phyloP scores from a whole-genome alignment of 2,113 vertebrate species.

The Ochotona princeps region DNA sequence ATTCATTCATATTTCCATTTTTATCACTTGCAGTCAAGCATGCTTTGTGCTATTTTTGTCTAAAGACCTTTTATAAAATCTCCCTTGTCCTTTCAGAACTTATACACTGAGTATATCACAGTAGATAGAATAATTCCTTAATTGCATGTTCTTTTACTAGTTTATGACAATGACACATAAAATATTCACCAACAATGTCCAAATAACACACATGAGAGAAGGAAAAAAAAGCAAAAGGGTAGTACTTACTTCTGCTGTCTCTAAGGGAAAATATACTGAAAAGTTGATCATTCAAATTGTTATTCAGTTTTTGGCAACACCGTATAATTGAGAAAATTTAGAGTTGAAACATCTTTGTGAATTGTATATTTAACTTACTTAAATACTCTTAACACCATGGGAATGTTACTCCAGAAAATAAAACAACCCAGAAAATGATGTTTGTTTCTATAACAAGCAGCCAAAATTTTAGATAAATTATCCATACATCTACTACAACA shows the following conservation, averaged over 20 bases:
- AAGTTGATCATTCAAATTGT: neutral
- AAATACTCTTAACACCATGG: neutral
- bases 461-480: neutral
- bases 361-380: neutral
- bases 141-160: neutral
- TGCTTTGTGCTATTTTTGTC: neutral
- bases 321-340: neutral
- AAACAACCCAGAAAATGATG: neutral
- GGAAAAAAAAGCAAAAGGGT: neutral
- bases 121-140: neutral
- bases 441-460: neutral
- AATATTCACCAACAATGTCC: neutral
- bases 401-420: neutral
- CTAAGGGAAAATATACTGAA: neutral
- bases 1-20: neutral
- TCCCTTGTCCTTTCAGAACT: neutral
- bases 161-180: neutral
- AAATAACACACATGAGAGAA: neutral
- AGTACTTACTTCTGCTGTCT: neutral
- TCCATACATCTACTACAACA: neutral
- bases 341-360: neutral
- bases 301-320: neutral
- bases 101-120: neutral
- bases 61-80: neutral
- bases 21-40: neutral